Conservation (phyloP, 2,113 vertebrate species). For the Siniperca chuatsi region DNA sequence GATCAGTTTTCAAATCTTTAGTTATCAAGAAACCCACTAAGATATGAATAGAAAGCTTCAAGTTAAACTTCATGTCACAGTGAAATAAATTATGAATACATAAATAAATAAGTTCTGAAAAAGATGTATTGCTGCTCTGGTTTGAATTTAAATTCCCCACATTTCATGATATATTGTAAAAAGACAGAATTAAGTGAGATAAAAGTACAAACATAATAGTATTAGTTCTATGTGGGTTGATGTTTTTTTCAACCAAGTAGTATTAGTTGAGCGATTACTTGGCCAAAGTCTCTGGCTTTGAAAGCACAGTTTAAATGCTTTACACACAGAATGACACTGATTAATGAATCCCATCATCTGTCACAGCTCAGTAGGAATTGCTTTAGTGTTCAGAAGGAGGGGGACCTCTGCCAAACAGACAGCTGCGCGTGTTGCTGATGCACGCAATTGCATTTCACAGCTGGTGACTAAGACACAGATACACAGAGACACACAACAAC, state of each 20-base stretch:
- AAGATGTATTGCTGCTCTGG: background rate
- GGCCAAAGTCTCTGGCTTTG: conserved; percentile 61
- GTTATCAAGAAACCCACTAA: background rate
- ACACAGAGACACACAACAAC: conserved; percentile 46
- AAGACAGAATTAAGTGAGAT: conserved; percentile 12
- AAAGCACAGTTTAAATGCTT: conserved; percentile 64
- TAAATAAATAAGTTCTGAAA: background rate
- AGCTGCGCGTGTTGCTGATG: conserved; percentile 69
- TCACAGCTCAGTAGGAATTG: conserved; percentile 74
- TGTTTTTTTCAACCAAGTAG: conserved; percentile 38
- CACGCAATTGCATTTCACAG: conserved; percentile 69
- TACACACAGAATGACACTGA: conserved; percentile 75
- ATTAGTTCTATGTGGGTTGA: conserved; percentile 18
- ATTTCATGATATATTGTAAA: conserved; percentile 1
- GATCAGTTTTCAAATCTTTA: background rate
- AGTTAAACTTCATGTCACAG: conserved; percentile 2
- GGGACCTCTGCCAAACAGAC: conserved; percentile 75
- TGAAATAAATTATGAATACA: conserved; percentile 9
- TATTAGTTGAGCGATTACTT: conserved; percentile 54
- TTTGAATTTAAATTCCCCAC: background rate
- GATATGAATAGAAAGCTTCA: conserved; percentile 7
- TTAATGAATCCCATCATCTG: conserved; percentile 79
- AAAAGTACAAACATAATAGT: conserved; percentile 5
- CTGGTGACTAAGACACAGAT: conserved; percentile 68
- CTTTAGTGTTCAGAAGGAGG: conserved; percentile 68